These are phyloP conservation scores for Lasioglossum pauxillum DNA, from an alignment of 2,888 invertebrate species.

Conservation along the genomic window DNA sequence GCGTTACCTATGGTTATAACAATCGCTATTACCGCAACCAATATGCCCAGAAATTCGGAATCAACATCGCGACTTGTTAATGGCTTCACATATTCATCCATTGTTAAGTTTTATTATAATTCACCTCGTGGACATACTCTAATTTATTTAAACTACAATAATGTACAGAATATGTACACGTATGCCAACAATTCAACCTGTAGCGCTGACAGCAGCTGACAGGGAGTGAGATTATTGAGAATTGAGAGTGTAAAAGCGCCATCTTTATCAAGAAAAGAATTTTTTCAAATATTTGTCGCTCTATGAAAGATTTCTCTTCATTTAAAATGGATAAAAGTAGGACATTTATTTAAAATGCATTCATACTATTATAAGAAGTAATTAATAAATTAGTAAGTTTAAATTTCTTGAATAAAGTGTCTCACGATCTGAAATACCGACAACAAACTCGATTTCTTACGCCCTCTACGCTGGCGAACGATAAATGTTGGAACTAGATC, in stretches of 20 bases:
- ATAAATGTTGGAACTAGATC: no score
- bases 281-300: not conserved
- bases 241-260: not conserved
- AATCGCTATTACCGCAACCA: slow-evolving; percentile 79
- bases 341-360: no score
- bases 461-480: no score
- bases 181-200: not conserved
- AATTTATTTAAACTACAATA: slow-evolving; percentile 6
- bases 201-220: not conserved
- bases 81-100: slow-evolving; percentile 76
- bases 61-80: slow-evolving; percentile 68
- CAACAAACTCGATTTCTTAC: not conserved
- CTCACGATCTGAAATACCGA: not conserved
- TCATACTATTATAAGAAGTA: no score
- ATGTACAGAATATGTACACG: not conserved
- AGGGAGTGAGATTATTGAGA: not conserved
- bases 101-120: slow-evolving; percentile 42
- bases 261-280: not conserved
- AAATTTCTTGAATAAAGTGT: no score
- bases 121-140: slow-evolving; percentile 21
- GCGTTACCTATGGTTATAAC: slow-evolving; percentile 82
- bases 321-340: not conserved
- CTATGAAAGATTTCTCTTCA: not conserved
- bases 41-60: slow-evolving; percentile 78
- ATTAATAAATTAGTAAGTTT: no score